These are phyloP conservation scores for Ochropleura leucogaster DNA, from an alignment of 2,888 invertebrate species.

Conservation along the genomic window DNA sequence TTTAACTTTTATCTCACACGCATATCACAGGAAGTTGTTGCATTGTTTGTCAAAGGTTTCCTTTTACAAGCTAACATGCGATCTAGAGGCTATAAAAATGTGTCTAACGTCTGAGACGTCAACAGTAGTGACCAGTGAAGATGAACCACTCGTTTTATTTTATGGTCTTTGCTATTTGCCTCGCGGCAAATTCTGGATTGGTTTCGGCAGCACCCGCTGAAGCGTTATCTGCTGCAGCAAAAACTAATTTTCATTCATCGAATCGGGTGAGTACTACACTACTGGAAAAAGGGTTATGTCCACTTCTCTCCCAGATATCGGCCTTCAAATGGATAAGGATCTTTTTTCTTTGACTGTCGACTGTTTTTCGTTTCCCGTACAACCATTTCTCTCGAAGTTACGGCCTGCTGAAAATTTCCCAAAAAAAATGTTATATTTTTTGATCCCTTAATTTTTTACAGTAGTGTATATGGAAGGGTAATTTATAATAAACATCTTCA, in stretches of 20 bases:
- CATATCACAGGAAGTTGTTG: conserved; percentile 84
- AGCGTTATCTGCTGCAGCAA: conserved; percentile 53
- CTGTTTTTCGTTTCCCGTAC: no score
- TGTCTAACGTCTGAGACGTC: conserved; percentile 45
- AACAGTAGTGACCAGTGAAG: conserved; percentile 76
- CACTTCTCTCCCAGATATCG: no score
- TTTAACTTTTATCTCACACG: conserved; percentile 80
- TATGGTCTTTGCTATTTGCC: conserved; percentile 73
- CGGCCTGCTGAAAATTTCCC: no score
- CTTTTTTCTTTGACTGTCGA: no score
- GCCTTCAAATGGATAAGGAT: no score
- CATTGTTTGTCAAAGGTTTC: conserved; percentile 85
- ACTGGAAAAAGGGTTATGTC: no score
- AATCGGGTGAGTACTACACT: conserved; percentile 61
- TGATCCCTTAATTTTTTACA: no score
- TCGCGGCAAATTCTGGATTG: conserved; percentile 63
- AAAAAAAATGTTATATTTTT: no score
- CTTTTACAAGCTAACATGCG: conserved; percentile 76
- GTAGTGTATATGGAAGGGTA: no score
- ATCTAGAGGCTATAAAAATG: conserved; percentile 76
- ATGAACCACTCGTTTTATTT: conserved; percentile 81
- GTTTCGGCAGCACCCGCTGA: conserved; percentile 63
- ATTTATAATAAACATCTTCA: no score
- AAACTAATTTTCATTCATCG: conserved; percentile 55
- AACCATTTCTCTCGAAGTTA: no score